Conservation (phyloP, 2,113 vertebrate species). For the Gambusia holbrooki region DNA sequence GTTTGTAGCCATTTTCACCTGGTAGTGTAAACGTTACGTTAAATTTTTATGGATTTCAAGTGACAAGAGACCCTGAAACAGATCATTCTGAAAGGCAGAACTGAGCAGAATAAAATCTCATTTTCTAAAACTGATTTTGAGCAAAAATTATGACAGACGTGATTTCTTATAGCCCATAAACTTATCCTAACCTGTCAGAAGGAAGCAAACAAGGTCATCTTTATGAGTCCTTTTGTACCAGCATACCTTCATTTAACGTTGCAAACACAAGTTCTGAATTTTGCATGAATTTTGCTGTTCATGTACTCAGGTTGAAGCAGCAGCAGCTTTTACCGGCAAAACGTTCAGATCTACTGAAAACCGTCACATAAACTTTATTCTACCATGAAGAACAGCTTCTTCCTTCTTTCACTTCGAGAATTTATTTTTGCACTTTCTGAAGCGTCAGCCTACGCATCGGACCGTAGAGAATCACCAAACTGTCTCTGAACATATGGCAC, state of each 20-base stretch:
- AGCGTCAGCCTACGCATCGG: slow-evolving; percentile 32
- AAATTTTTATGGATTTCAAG: too few relatives aligned
- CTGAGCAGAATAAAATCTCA: too few relatives aligned
- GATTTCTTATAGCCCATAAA: too few relatives aligned
- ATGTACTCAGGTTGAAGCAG: not conserved
- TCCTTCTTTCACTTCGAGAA: slow-evolving; percentile 20
- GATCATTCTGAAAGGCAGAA: too few relatives aligned
- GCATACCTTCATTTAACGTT: not conserved
- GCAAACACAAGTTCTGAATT: not conserved
- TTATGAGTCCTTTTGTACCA: not conserved
- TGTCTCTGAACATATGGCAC: slow-evolving; percentile 46
- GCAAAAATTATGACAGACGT: too few relatives aligned
- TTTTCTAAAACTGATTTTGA: too few relatives aligned
- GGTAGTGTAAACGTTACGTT: too few relatives aligned
- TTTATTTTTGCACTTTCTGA: slow-evolving; percentile 41
- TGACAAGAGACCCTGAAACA: too few relatives aligned
- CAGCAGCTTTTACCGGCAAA: not conserved
- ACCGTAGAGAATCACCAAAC: slow-evolving; percentile 27
- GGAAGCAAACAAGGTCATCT: too few relatives aligned
- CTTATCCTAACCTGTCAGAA: too few relatives aligned
- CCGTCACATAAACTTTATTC: not conserved
- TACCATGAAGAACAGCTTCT: slow-evolving; percentile 14
- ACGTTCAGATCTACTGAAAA: not conserved
- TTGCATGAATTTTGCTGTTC: not conserved
- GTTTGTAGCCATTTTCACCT: too few relatives aligned